Base-by-base conservation (phyloP, 2,113 vertebrate genomes). In the Miniopterus natalensis region DNA sequence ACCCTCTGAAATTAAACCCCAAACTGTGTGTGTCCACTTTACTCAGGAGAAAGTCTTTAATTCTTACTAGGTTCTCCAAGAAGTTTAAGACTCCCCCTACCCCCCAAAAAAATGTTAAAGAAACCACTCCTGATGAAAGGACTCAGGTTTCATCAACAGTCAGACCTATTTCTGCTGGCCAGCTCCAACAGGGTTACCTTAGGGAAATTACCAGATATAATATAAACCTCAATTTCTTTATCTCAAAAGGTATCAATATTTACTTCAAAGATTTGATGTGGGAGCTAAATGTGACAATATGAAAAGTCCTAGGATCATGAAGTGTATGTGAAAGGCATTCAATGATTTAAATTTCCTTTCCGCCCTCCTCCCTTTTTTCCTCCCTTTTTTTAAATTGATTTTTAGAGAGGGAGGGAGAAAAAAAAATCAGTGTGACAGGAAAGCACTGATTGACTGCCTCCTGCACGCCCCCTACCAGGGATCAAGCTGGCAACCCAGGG, bases 221-320 rank as follows among this genome's bases (percentile, higher is more conserved):
- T 45, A 55, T 55, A 78, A 92, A 88, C 29, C 36, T 61, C 42
- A 84, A 45, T 25, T 45, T 61, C 77, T 23, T 65, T 49, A 89
- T 31, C 63, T 78, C 57, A 86, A 53, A 90, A 90, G 65, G 51
- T 70, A 51, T 25, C 17, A 78, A 51, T 66, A 73, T 45, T 80
- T 66, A 90, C 27, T 86, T 80, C 74, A 86, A 61, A 94, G n/a
- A 79, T 65, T 25, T 92, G 42, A 36, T 49, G 14, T 80, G 70
- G 85, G 47, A 89, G 73, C 47, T 59, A 42, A 94, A 79, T 73
- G 21, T 88, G 71, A 42, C 42, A 84, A 29, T 11, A 31, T 10
- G 3, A 4, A 61, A 96, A 85, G 79, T 45, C 63, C 84, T 53
- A 66, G n/a, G 57, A 89, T 74, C 55, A 31, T 15, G 7, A 70